A percentile compares a stretch with the other conserved stretches of the same genome.
Conservation (phyloP, 2,113 vertebrate species). For the Phainopepla nitens region DNA sequence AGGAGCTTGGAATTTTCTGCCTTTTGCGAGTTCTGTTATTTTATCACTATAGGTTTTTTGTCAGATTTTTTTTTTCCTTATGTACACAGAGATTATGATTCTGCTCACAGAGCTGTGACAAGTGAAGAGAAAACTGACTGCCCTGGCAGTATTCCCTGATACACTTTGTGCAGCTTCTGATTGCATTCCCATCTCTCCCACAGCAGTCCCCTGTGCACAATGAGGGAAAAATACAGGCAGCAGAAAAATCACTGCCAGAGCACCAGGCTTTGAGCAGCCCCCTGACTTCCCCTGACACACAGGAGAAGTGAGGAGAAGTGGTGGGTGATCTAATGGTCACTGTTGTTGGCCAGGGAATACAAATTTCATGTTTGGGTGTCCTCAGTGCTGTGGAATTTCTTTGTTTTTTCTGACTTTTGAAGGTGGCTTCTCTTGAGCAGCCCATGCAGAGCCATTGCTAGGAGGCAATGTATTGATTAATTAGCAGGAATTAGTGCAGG, state of each 20-base stretch:
- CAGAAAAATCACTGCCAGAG: neutral
- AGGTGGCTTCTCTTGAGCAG: neutral
- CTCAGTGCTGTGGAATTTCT: neutral
- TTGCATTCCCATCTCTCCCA: neutral
- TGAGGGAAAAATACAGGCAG: neutral
- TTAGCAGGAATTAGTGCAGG: constrained; percentile 22
- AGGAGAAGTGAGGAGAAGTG: neutral
- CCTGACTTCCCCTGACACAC: neutral
- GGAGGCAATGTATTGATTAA: neutral
- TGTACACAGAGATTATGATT: neutral
- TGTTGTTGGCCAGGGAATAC: neutral
- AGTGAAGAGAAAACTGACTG: neutral
- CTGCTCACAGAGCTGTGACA: neutral
- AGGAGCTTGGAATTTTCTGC: neutral
- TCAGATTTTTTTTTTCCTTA: fast-evolving
- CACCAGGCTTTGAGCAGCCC: neutral
- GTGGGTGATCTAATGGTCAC: neutral
- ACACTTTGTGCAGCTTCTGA: neutral
- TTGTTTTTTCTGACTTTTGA: neutral
- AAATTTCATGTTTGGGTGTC: neutral
- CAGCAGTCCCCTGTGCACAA: neutral
- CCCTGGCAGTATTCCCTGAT: neutral
- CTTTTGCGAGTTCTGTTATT: neutral
- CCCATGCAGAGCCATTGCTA: neutral
- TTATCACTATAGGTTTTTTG: neutral